Evolutionary conservation across 1,140 invertebrate species (phyloP), one percentile per base, ranked within the genome.

Genomic region (Tetramorium simillimum): DNA sequence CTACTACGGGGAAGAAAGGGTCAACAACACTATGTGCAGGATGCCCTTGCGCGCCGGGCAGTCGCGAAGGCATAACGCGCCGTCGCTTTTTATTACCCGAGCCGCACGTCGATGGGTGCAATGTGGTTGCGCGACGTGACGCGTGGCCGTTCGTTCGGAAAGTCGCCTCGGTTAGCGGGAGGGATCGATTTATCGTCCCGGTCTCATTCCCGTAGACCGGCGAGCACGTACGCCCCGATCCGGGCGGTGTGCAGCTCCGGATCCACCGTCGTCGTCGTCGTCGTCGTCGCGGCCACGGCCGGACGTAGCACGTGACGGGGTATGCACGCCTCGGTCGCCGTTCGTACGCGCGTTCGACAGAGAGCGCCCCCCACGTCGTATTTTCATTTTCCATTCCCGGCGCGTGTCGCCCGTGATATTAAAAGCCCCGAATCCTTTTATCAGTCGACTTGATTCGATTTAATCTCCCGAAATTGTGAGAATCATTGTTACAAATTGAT

Each of bases 111-210:
- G 67, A 21, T 58, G 60, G 33, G 6, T 49, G 69, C 53, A 33
- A 37, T 37, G 67, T 37, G 24, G 65, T 28, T 43, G 63, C 37
- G 65, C 49, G 40, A 82, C 67, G 40, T 73, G 80, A 82, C 67
- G 67, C 53, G 40, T 10, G 40, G 80, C 43, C 51, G 33, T 37
- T 69, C 63, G 51, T 82, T 73, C 53, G 67, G 67, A 73, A 82
- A 82, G 80, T 73, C 67, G 40, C 18, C 24, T 58, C 49, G 67
- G n/a, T 72, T 43, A 46, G 51, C 53, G 33, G 43, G 62, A 60
- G 56, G 53, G 77, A 89, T 70, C 73, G 88, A 89, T 87, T 89
- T 62, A 84, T 87, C 60, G 69, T 24, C 6, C 51, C 46, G n/a
- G n/a, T 88, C 87, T 81, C 40, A 78, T 73, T 81, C 85, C 33